Evolutionary conservation across 2,113 vertebrate species (phyloP).

Genomic region (Bucco capensis): DNA sequence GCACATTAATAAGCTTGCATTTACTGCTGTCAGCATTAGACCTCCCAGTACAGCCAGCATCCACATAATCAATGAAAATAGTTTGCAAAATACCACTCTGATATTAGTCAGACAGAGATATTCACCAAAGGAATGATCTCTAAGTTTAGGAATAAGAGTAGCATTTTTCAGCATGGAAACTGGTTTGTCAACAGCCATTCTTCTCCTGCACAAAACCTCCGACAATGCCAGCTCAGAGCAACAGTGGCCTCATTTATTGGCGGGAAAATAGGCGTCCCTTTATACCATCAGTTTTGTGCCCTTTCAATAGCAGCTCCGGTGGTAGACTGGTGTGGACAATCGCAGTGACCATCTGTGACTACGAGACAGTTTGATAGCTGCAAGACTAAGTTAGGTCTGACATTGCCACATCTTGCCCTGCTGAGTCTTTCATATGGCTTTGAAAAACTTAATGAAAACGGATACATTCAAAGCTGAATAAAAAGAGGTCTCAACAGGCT

Average conservation of each 20-base stretch:
- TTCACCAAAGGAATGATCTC: conserved; percentile 10
- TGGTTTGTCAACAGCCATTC: conserved; percentile 50
- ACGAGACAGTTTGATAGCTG: not conserved
- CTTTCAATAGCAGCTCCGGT: conserved; percentile 37
- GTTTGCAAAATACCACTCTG: conserved; percentile 21
- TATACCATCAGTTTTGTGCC: conserved; percentile 22
- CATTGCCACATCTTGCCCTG: not conserved
- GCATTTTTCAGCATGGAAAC: conserved; percentile 44
- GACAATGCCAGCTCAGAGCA: conserved; percentile 6
- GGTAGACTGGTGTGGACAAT: conserved; percentile 14
- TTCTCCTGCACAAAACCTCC: conserved; percentile 23
- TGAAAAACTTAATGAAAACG: conserved; percentile 64
- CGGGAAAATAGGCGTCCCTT: conserved; percentile 14
- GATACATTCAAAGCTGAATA: conserved; percentile 54
- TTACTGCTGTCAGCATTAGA: not conserved
- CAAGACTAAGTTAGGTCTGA: conserved; percentile 5
- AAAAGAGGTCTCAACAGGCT: conserved; percentile 50
- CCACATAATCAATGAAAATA: conserved; percentile 14
- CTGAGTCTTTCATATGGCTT: conserved; percentile 50
- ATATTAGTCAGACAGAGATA: conserved; percentile 41
- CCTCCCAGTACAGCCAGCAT: not conserved
- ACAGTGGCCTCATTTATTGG: conserved; percentile 36
- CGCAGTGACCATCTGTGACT: conserved; percentile 29
- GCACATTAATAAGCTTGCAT: not conserved
- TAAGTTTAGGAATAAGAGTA: conserved; percentile 14